phyloP scores from a whole-genome alignment of 2,113 vertebrate genomes.

The Anoura caudifer region DNA sequence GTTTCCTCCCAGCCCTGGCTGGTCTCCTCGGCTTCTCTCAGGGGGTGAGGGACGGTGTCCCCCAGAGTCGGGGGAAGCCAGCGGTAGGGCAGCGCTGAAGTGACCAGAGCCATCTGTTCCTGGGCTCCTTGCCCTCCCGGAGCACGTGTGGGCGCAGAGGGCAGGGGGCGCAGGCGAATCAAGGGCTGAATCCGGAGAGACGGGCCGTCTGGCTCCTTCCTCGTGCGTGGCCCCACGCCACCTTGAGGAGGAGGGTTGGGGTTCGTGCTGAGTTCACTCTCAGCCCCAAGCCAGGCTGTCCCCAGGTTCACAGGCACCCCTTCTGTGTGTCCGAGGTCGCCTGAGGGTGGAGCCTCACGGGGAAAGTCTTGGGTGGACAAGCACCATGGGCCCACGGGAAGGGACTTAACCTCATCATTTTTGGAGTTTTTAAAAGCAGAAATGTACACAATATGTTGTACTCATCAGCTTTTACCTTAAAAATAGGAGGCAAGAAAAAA shows the following conservation, averaged over 20 bases:
- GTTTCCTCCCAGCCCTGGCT: background rate
- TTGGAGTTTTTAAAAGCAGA: background rate
- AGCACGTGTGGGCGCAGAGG: background rate
- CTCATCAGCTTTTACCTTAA: background rate
- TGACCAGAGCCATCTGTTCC: background rate
- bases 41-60: background rate
- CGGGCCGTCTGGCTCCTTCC: background rate
- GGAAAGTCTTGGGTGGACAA: background rate
- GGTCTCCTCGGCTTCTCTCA: background rate
- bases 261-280: background rate
- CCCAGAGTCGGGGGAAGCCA: background rate
- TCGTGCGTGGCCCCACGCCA: background rate
- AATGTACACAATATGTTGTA: background rate
- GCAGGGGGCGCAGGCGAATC: background rate
- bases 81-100: background rate
- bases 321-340: background rate
- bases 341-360: background rate
- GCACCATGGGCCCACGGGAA: background rate
- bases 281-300: background rate
- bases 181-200: background rate
- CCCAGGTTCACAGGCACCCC: background rate
- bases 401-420: background rate
- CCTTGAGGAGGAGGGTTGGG: background rate
- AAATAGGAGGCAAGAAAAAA: background rate
- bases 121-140: background rate